Percentiles rank a stretch among this genome's conserved stretches.
These are phyloP conservation scores for Drosophila infuscata DNA, from an alignment of 2,888 invertebrate genomes.

Conservation along the genomic window DNA sequence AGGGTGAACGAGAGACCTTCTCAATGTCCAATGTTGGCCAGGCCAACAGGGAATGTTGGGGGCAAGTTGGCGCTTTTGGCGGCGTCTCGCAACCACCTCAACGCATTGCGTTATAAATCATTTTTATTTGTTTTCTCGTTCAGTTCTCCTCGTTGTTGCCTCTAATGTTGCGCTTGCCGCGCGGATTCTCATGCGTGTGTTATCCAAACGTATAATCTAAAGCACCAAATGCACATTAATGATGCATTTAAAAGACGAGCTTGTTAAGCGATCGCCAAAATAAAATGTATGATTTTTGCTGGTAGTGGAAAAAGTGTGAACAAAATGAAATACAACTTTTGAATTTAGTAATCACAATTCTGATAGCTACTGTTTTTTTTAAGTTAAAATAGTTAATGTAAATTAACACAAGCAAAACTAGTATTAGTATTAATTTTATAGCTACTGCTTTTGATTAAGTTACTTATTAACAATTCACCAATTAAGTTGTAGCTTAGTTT, in stretches of 20 bases:
- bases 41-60: conserved; percentile 56
- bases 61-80: conserved; percentile 73
- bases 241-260: conserved; percentile 62
- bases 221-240: conserved; percentile 75
- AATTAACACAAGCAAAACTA: neutral
- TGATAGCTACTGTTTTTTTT: neutral
- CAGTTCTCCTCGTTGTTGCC: conserved; percentile 3
- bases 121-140: conserved; percentile 71
- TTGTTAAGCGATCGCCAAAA: conserved; percentile 39
- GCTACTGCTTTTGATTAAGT: neutral
- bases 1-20: conserved; percentile 45
- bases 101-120: conserved; percentile 77
- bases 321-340: neutral
- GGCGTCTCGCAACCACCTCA: conserved; percentile 71
- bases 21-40: conserved; percentile 62
- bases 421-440: neutral
- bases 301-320: neutral
- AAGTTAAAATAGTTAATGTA: neutral
- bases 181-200: conserved; percentile 69
- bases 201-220: conserved; percentile 66
- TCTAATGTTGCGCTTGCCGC: conserved; percentile 56
- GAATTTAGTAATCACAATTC: neutral
- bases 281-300: neutral
- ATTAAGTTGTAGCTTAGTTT: neutral
- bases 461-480: neutral